Conservation (phyloP, 2,888 invertebrate species). For the Acheta domesticus region DNA sequence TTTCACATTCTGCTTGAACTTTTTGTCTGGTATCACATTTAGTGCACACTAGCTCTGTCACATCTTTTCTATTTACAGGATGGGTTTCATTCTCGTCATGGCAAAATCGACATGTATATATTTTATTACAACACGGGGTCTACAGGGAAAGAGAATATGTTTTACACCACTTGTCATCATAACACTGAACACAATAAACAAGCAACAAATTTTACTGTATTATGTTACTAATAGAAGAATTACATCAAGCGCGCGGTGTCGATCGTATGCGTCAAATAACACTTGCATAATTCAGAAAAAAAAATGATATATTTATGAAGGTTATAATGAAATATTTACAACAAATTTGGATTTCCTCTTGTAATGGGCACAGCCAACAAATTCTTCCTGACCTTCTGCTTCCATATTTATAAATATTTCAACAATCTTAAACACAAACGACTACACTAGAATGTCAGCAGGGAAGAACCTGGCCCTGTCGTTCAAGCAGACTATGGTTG, state of each 20-base stretch:
- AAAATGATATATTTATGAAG: neutral
- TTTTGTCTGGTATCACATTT: slow-evolving; percentile 76
- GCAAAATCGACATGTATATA: slow-evolving; percentile 85
- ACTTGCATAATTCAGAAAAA: neutral
- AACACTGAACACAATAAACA: neutral
- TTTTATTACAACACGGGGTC: slow-evolving; percentile 87
- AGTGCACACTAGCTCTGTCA: slow-evolving; percentile 78
- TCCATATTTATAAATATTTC: neutral
- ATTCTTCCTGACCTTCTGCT: slow-evolving; percentile 39
- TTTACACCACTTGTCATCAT: neutral
- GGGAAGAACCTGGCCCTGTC: no score
- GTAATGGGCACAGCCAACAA: slow-evolving; percentile 63
- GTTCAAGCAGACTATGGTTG: no score
- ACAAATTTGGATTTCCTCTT: slow-evolving; percentile 39
- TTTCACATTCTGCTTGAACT: slow-evolving; percentile 73
- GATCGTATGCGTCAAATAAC: no score
- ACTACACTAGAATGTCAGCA: no score
- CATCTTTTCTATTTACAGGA: slow-evolving; percentile 76
- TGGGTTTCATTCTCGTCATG: slow-evolving; percentile 85
- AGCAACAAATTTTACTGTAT: neutral
- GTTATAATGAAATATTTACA: slow-evolving; percentile 30
- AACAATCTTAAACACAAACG: neutral
- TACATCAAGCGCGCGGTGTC: no score
- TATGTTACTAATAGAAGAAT: neutral
- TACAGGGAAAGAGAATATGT: slow-evolving; percentile 48